Evolutionary conservation across 2,888 invertebrate species (phyloP), one percentile per base, ranked within the genome.

Genomic region (Microplitis manilae): DNA sequence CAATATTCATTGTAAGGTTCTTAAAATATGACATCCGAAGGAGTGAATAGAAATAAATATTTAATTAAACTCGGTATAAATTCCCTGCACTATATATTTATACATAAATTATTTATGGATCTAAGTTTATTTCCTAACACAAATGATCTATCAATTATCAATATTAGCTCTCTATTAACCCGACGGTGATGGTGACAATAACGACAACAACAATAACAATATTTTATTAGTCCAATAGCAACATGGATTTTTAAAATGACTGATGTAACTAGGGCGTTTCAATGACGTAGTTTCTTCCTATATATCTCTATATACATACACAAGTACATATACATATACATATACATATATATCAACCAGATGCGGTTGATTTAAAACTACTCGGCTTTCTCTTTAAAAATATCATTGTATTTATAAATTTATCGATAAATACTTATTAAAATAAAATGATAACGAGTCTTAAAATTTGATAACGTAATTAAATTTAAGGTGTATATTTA

Each of bases 181-280:
- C 50, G 50, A 50, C 13, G 50, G 50, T 50, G 50, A 50, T 50
- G 50, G 50, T 50, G 50, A 50, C 50, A 50, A 50, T 50, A 13
- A 50, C 50, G 50, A 8, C 9, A 50, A 50, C 50, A 50, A 50
- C 50, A 15, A 39, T 50, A 67, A 67, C 59, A 67, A 39, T 68
- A 39, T 20, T 75, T 50, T 50, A 38, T 41, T 67, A 68, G 59
- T 50, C 68, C 73, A 50, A 77, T 77, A 74, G 69, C 69, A 65
- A 73, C 65, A 8, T 13, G 50, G 13, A 85, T 83, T 82, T 81
- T 69, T 82, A 85, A 81, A 83, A 85, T 84, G 85, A 84, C 84
- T 85, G 88, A 83, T 85, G 86, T 84, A 86, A 85, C 83, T 87
- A 85, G 87, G 86, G 87, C 87, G 86, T 85, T 85, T 85, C 84